Percentiles rank a stretch among this genome's conserved stretches.
phyloP scores from a whole-genome alignment of 2,797 vertebrate genomes.

The Chaetophractus vellerosus region DNA sequence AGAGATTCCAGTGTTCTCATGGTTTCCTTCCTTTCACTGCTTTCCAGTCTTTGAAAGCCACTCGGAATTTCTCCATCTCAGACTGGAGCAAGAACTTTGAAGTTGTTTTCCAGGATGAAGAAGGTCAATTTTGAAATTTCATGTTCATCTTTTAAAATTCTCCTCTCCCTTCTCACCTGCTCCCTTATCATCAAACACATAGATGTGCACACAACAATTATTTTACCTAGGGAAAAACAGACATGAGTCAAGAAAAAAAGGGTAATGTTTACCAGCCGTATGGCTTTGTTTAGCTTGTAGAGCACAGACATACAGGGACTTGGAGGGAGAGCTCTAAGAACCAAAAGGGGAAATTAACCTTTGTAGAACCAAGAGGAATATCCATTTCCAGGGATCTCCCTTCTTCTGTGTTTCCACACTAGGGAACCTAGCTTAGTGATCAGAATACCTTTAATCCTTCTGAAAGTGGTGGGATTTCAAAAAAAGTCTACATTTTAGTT shows the following conservation, averaged over 20 bases:
- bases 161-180: neutral
- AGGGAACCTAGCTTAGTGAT: neutral
- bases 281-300: neutral
- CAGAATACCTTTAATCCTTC: conserved; percentile 26
- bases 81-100: conserved; percentile 99
- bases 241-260: neutral
- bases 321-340: neutral
- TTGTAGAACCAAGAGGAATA: neutral
- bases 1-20: conserved; percentile 54
- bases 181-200: neutral
- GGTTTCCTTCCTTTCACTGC: conserved; percentile 56
- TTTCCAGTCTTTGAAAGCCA: conserved; percentile 96
- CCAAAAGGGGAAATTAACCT: neutral
- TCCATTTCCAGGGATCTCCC: neutral
- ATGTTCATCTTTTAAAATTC: conserved; percentile 48
- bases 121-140: conserved; percentile 92
- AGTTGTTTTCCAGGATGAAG: conserved; percentile 98
- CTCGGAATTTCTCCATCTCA: conserved; percentile 97
- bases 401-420: neutral
- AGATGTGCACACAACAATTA: neutral
- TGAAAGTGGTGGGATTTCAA: neutral
- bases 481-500: neutral
- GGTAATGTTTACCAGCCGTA: neutral
- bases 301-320: neutral
- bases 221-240: conserved; percentile 28